A percentile compares a stretch with the other conserved stretches of the same genome.
Evolutionary conservation across 2,113 vertebrate genomes (phyloP).

Genomic region (Tyrannus savana): DNA sequence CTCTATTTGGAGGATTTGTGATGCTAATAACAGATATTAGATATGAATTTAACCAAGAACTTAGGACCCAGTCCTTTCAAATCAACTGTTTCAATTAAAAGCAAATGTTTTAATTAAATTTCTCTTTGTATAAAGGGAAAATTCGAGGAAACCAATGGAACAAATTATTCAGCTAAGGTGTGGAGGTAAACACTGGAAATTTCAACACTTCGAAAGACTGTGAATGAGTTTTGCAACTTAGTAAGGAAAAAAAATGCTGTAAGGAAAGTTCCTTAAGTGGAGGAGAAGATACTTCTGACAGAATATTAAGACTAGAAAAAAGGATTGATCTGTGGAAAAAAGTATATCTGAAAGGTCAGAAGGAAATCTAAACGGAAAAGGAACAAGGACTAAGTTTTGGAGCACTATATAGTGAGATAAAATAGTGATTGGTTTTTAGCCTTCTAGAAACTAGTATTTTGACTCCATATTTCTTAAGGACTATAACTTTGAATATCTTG

Average conservation of each 20-base stretch:
- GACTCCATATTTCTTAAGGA: not conserved
- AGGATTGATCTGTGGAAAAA: not conserved
- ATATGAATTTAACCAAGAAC: not conserved
- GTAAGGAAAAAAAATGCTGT: not conserved
- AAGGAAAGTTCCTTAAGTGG: not conserved
- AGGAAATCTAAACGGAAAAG: not conserved
- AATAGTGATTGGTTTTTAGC: not conserved
- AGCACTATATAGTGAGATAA: not conserved
- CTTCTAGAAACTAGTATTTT: not conserved
- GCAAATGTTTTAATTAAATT: not conserved
- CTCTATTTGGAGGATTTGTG: not conserved
- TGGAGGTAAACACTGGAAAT: not conserved
- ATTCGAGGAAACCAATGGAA: not conserved
- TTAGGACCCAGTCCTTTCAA: not conserved
- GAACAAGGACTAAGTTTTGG: not conserved
- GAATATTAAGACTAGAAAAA: not conserved
- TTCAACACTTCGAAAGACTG: not conserved
- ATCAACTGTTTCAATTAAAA: not conserved
- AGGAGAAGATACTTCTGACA: not conserved
- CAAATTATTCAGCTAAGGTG: not conserved
- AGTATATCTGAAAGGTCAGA: not conserved
- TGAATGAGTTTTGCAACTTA: not conserved
- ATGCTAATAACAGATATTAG: not conserved
- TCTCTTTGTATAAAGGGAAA: not conserved
- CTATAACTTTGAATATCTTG: not conserved